These are phyloP conservation scores for Meandrina meandrites DNA, from an alignment of 92 coral and sea anemone species.

Conservation along the genomic window DNA sequence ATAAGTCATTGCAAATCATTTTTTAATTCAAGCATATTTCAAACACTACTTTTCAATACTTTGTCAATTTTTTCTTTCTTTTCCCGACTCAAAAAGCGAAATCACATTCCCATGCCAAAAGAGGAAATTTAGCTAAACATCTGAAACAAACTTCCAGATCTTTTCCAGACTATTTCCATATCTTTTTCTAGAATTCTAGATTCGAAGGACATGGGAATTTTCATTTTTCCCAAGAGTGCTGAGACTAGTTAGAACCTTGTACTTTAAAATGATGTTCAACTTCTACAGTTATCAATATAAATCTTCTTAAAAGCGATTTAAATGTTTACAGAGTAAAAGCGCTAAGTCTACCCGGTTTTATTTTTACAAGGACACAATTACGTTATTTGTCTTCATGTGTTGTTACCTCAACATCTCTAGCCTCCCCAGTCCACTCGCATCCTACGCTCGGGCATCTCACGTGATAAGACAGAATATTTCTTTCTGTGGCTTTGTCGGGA, in stretches of 20 bases:
- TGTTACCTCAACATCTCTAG: slow-evolving; percentile 24
- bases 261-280: too few species aligned
- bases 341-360: neutral
- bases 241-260: too few species aligned
- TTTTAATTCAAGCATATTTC: neutral
- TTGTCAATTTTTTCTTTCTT: neutral
- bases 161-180: neutral
- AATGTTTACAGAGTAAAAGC: too few species aligned
- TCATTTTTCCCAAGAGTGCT: too few species aligned
- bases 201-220: too few species aligned
- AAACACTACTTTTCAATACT: neutral
- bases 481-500: slow-evolving; percentile 44
- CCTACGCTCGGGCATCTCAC: slow-evolving; percentile 46
- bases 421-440: slow-evolving; percentile 53
- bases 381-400: neutral
- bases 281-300: too few species aligned
- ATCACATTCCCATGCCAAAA: neutral
- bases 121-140: neutral
- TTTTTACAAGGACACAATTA: neutral
- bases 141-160: neutral
- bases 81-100: neutral
- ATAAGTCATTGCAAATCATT: neutral
- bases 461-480: slow-evolving; percentile 34
- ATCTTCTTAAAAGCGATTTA: neutral
- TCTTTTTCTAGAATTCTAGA: too few species aligned